A percentile compares a stretch with the other conserved stretches of the same genome.
Conservation (phyloP, 2,888 invertebrate species). For the Caenorhabditis sp. region DNA sequence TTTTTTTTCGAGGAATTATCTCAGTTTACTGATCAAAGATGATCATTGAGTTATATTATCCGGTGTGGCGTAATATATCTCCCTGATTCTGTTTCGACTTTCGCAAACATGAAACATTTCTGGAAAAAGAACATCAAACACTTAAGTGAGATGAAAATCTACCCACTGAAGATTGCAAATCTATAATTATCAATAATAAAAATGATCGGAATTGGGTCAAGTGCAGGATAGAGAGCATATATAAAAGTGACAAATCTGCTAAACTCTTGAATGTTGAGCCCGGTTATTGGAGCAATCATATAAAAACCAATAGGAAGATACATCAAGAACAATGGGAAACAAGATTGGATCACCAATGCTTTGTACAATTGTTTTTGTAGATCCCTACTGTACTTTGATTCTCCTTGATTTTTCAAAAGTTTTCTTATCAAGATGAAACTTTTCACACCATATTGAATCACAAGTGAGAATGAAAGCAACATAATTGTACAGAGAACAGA, state of each 20-base stretch:
- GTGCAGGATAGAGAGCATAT: constrained; percentile 21
- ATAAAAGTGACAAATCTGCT: constrained; percentile 14
- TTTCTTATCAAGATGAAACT: constrained; percentile 11
- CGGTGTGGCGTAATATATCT: background rate
- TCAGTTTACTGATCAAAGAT: too few relatives aligned
- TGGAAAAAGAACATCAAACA: constrained; percentile 6
- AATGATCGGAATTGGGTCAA: constrained; percentile 26
- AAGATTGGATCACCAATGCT: constrained; percentile 14
- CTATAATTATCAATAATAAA: constrained; percentile 21
- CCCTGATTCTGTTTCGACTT: background rate
- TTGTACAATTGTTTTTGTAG: constrained; percentile 28
- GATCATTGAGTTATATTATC: background rate
- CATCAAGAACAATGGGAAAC: background rate
- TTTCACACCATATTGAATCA: constrained; percentile 5
- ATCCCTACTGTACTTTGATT: constrained; percentile 8
- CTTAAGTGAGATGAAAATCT: background rate
- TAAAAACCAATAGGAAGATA: background rate
- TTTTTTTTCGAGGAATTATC: too few relatives aligned
- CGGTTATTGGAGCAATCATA: background rate
- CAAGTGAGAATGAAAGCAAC: constrained; percentile 8
- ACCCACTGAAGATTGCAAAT: background rate
- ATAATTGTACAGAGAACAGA: background rate
- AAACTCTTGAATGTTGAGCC: constrained; percentile 1
- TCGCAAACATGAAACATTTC: background rate
- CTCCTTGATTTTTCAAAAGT: constrained; percentile 9